Evolutionary conservation across 2,797 vertebrate genomes (phyloP), one percentile per base, ranked within the genome.

Genomic region (Cynopterus sphinx): DNA sequence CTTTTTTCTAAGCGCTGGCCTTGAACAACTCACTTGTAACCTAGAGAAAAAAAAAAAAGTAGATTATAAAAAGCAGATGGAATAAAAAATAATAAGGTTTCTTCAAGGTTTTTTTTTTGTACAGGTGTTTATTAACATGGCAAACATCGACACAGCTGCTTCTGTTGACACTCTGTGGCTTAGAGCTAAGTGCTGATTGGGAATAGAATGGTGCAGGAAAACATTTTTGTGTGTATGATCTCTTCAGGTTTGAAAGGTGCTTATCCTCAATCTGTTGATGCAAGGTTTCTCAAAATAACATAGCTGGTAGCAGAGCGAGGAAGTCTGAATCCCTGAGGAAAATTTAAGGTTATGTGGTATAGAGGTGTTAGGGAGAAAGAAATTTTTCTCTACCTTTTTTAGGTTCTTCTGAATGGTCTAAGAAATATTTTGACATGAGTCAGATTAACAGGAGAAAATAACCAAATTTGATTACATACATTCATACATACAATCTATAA

Each of bases 181-280:
- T 9, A 59, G 39, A 41, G 57, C 31, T 6, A 5, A 85, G 33
- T 15, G 1, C 19, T 24, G 33, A 21, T 5, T 13, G 28, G n/a
- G 10, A 22, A 43, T 1, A n/a, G 53, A 21, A 21, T 15, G 10
- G 9, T 55, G 5, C 33, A 39, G 61, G 17, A 36, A 84, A n/a
- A 57, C 9, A 24, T 11, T 13, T 83, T 19, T 57, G 0, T 2
- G 1, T 0, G 0, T 57, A 19, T 9, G 51, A 36, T 28, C 28
- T 39, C 68, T 65, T 53, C 57, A 26, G 49, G 8, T 67, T 84
- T 68, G 43, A 70, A 70, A 94, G 28, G 10, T 28, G 16, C 19
- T 85, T 24, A 63, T 77, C 24, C 16, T 68, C 71, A 67, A 41
- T 53, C 7, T 82, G 19, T 13, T 46, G 83, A 82, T 22, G 24